Evolutionary conservation across 2,888 invertebrate species (phyloP).

Genomic region (Lutraria lutraria): DNA sequence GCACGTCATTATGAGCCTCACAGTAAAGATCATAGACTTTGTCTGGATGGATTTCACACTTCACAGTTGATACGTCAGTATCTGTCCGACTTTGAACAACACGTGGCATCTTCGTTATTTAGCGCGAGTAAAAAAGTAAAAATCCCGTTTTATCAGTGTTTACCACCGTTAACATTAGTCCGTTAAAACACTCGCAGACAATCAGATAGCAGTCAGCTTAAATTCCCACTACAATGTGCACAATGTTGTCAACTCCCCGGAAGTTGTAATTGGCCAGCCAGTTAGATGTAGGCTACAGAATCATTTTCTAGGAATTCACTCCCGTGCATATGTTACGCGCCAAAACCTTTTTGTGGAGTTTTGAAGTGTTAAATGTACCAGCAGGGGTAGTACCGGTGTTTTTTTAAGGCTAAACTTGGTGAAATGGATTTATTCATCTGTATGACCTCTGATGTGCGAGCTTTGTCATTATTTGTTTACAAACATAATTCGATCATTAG

Average conservation of each 20-base stretch:
- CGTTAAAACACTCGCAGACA: background rate
- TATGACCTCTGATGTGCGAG: too few relatives aligned
- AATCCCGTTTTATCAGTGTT: background rate
- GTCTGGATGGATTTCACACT: background rate
- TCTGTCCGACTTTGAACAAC: background rate
- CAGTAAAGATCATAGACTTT: conserved; percentile 7
- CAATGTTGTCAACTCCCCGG: too few relatives aligned
- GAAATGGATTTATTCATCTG: too few relatives aligned
- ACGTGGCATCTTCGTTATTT: background rate
- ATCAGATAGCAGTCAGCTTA: background rate
- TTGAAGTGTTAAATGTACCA: too few relatives aligned
- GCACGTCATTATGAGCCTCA: background rate
- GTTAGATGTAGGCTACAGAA: background rate
- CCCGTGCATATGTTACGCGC: background rate
- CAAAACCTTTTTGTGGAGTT: background rate
- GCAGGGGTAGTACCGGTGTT: too few relatives aligned
- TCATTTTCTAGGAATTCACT: conserved; percentile 11
- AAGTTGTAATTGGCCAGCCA: background rate
- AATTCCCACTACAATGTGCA: background rate
- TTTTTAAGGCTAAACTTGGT: too few relatives aligned
- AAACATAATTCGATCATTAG: too few relatives aligned
- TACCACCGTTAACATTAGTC: background rate
- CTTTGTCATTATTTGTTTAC: too few relatives aligned
- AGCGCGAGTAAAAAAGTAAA: too few relatives aligned
- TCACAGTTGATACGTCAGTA: background rate